Conservation (phyloP, 2,888 invertebrate species). For the Lasioglossum lativentre region DNA sequence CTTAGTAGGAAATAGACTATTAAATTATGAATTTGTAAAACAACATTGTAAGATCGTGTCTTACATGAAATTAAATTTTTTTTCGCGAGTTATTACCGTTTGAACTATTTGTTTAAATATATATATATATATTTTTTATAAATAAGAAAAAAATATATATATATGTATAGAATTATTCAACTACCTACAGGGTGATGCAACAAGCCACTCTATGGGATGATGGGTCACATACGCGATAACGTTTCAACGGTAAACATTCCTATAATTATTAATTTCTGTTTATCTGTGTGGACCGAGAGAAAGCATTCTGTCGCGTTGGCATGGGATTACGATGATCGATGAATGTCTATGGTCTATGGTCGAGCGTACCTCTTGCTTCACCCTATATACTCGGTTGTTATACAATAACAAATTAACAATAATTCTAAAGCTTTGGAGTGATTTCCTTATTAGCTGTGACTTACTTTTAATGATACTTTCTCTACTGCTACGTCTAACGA, state of each 20-base stretch:
- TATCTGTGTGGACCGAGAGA: not conserved
- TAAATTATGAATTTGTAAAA: slow-evolving; percentile 71
- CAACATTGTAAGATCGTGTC: slow-evolving; percentile 57
- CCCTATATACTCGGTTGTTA: slow-evolving; percentile 64
- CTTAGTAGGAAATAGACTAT: slow-evolving; percentile 74
- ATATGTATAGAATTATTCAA: slow-evolving; percentile 72
- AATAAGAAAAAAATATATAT: slow-evolving; percentile 51
- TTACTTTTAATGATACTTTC: slow-evolving; percentile 68
- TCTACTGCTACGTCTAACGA: slow-evolving; percentile 75
- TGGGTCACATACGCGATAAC: slow-evolving; percentile 18
- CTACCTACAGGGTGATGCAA: slow-evolving; percentile 74
- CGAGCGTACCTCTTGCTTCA: slow-evolving; percentile 68
- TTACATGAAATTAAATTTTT: slow-evolving; percentile 66
- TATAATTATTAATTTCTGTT: slow-evolving; percentile 7
- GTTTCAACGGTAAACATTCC: not conserved
- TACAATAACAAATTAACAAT: slow-evolving; percentile 78
- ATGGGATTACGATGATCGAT: slow-evolving; percentile 18
- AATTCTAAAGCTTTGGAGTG: slow-evolving; percentile 84
- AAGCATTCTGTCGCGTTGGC: not conserved
- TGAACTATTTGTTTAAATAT: slow-evolving; percentile 63
- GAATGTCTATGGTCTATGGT: slow-evolving; percentile 16
- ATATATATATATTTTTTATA: not conserved
- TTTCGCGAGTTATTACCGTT: slow-evolving; percentile 49
- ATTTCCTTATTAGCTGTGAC: slow-evolving; percentile 75
- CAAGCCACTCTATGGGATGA: slow-evolving; percentile 38